phyloP scores from a whole-genome alignment of 37 sponge, comb jelly and placozoan genomes.

The Halisarca cf. caerulea region DNA sequence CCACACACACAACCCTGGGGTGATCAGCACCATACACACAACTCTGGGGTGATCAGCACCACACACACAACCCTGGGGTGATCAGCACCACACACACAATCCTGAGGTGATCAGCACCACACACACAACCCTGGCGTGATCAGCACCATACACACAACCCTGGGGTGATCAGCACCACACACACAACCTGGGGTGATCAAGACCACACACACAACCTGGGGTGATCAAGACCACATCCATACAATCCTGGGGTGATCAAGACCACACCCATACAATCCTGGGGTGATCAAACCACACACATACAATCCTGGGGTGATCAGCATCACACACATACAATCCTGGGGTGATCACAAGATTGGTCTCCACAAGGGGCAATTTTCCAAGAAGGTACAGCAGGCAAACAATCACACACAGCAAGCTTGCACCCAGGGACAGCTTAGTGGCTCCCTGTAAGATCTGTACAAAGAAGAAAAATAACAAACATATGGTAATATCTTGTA shows the following conservation, averaged over 20 bases:
- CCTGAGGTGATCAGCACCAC: neutral
- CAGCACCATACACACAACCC: too few relatives aligned
- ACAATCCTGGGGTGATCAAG: neutral
- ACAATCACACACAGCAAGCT: slow-evolving; percentile 55
- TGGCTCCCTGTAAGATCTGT: slow-evolving; percentile 30
- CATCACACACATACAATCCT: slow-evolving; percentile 55
- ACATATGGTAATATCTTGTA: too few relatives aligned
- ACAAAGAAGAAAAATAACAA: too few relatives aligned
- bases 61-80: neutral
- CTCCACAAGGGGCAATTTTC: slow-evolving; percentile 58
- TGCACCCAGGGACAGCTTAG: slow-evolving; percentile 50
- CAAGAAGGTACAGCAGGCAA: slow-evolving; percentile 64
- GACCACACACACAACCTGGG: neutral
- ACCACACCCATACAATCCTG: slow-evolving; percentile 22
- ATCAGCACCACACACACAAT: neutral
- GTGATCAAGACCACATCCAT: neutral
- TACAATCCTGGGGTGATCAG: neutral
- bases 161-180: too few relatives aligned
- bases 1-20: slow-evolving; percentile 13
- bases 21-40: neutral
- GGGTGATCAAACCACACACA: neutral
- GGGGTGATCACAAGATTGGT: slow-evolving; percentile 70
- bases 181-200: neutral
- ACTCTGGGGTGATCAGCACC: neutral
- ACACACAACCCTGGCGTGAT: too few relatives aligned